Percentiles rank a stretch among this genome's conserved stretches.
Evolutionary conservation across 1,140 invertebrate species (phyloP).

Genomic region (Neelides sp.): DNA sequence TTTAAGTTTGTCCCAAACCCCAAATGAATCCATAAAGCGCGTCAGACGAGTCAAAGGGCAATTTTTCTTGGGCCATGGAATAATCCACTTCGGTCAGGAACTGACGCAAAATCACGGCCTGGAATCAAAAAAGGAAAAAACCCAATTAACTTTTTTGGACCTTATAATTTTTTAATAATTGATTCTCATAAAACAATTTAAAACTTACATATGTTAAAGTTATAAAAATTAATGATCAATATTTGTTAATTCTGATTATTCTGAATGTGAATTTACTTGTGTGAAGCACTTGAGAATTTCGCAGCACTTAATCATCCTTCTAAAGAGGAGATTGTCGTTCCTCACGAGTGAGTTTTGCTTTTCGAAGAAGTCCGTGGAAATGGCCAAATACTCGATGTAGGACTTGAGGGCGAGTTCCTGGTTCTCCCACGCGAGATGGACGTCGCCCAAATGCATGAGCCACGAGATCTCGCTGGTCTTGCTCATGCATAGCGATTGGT

Average conservation of each 20-base stretch:
- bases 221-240: too few relatives aligned
- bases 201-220: too few relatives aligned
- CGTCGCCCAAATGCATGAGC: constrained; percentile 72
- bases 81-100: constrained; percentile 91
- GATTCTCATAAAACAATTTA: too few relatives aligned
- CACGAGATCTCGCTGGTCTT: constrained; percentile 62
- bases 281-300: constrained; percentile 73
- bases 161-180: too few relatives aligned
- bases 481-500: constrained; percentile 47
- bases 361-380: constrained; percentile 71
- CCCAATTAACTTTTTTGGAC: too few relatives aligned
- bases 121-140: constrained; percentile 34
- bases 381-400: constrained; percentile 71
- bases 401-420: constrained; percentile 68
- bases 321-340: constrained; percentile 62
- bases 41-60: constrained; percentile 77
- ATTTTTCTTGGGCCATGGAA: constrained; percentile 57
- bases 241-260: too few relatives aligned
- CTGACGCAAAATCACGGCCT: constrained; percentile 87
- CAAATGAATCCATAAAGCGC: constrained; percentile 88
- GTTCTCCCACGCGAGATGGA: constrained; percentile 66
- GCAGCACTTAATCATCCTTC: constrained; percentile 82
- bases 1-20: too few relatives aligned
- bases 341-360: constrained; percentile 55
- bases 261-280: too few relatives aligned